These are phyloP conservation scores for Tragelaphus imberbis DNA, from an alignment of 2,113 vertebrate genomes.

Conservation along the genomic window DNA sequence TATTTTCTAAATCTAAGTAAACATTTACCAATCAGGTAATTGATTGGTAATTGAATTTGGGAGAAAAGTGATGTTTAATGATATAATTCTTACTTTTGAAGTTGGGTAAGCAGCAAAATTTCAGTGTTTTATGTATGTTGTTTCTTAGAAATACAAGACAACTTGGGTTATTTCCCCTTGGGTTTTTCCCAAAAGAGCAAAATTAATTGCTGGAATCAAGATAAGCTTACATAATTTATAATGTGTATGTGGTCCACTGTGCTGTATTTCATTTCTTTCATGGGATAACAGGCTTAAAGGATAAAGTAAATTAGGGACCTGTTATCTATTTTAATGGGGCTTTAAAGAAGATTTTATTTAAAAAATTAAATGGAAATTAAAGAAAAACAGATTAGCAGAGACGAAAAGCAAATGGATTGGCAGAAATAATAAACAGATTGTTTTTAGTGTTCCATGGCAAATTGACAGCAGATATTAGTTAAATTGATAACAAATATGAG, in stretches of 20 bases:
- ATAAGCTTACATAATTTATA: conserved; percentile 48
- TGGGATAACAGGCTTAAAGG: conserved; percentile 52
- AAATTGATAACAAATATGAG: conserved; percentile 56
- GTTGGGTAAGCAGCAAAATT: neutral
- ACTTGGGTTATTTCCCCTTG: conserved; percentile 14
- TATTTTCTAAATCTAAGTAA: neutral
- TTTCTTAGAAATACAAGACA: conserved; percentile 53
- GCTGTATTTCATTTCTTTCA: conserved; percentile 41
- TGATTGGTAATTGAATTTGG: neutral
- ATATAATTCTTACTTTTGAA: neutral
- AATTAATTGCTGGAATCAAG: conserved; percentile 54
- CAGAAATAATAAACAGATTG: conserved; percentile 51
- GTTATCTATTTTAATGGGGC: conserved; percentile 40
- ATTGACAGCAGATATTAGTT: conserved; percentile 48
- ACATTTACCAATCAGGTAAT: neutral
- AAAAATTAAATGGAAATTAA: neutral
- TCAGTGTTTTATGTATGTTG: neutral
- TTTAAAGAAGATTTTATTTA: conserved; percentile 40
- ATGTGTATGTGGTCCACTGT: neutral
- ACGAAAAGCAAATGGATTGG: conserved; percentile 45
- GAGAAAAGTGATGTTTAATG: neutral
- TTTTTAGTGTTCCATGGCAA: conserved; percentile 37
- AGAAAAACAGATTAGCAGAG: conserved; percentile 40
- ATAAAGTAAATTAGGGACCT: conserved; percentile 48
- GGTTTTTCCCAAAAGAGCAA: conserved; percentile 36